These are phyloP conservation scores for Anagrus nilaparvatae DNA, from an alignment of 1,140 invertebrate species.

Conservation along the genomic window DNA sequence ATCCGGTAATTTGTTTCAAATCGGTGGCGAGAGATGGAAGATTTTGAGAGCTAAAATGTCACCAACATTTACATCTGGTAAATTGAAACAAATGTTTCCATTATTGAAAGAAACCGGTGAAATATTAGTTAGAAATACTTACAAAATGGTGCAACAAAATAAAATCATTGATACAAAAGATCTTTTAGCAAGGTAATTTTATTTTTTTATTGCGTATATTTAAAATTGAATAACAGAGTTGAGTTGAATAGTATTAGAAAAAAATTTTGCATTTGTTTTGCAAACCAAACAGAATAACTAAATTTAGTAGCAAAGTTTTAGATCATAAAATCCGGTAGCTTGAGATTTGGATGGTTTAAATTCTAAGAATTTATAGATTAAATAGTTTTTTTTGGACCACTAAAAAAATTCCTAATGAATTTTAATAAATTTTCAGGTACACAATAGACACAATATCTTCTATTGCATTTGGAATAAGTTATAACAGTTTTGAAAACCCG, in stretches of 20 bases:
- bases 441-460: slow-evolving; percentile 49
- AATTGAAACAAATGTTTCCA: slow-evolving; percentile 46
- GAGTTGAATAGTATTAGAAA: too few species aligned
- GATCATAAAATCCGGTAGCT: too few species aligned
- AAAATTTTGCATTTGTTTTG: too few species aligned
- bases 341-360: too few species aligned
- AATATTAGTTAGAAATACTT: slow-evolving; percentile 24
- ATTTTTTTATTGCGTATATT: too few species aligned
- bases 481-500: slow-evolving; percentile 41
- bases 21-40: slow-evolving; percentile 42
- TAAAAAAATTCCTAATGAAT: too few species aligned
- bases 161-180: slow-evolving; percentile 21
- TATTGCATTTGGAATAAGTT: slow-evolving; percentile 47
- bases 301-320: too few species aligned
- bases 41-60: slow-evolving; percentile 43
- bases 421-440: slow-evolving; percentile 29
- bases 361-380: too few species aligned
- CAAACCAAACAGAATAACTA: too few species aligned
- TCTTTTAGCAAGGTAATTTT: slow-evolving; percentile 19
- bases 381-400: too few species aligned
- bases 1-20: slow-evolving; percentile 43
- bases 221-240: too few species aligned
- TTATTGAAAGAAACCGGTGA: slow-evolving; percentile 38
- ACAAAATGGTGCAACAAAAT: not conserved
- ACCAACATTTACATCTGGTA: slow-evolving; percentile 47